phyloP scores from a whole-genome alignment of 64 coral and sea anemone genomes.

The Actinia equina region DNA sequence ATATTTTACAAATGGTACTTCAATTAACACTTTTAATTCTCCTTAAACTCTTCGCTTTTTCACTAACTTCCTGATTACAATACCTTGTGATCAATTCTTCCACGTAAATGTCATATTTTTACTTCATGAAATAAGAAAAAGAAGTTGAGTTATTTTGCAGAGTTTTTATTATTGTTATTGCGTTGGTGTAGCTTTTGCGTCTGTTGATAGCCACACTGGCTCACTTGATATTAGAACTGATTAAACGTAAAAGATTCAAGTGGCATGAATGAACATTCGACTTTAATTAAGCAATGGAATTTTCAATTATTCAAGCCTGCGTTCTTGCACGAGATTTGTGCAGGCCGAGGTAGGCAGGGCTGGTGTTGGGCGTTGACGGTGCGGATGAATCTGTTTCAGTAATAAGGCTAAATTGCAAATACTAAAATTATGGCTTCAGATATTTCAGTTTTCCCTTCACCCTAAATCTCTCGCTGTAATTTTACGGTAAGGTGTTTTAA shows the following conservation, averaged over 20 bases:
- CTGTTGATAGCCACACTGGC: background rate
- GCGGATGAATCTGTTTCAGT: too few species aligned
- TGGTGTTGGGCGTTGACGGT: background rate
- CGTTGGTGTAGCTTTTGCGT: background rate
- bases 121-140: background rate
- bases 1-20: background rate
- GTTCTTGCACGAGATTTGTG: background rate
- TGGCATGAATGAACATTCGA: background rate
- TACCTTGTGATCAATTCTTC: background rate
- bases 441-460: too few species aligned
- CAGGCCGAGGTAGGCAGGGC: background rate
- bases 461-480: too few species aligned
- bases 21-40: background rate
- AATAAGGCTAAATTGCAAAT: too few species aligned
- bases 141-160: background rate
- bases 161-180: too few species aligned
- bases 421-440: too few species aligned
- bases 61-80: background rate
- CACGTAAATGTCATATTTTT: background rate
- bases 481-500: background rate
- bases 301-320: background rate
- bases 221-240: background rate
- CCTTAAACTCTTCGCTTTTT: background rate
- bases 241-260: background rate
- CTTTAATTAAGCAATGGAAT: background rate